These are phyloP conservation scores for Ecliptopera silaceata DNA, from an alignment of 2,888 invertebrate genomes.

Conservation along the genomic window DNA sequence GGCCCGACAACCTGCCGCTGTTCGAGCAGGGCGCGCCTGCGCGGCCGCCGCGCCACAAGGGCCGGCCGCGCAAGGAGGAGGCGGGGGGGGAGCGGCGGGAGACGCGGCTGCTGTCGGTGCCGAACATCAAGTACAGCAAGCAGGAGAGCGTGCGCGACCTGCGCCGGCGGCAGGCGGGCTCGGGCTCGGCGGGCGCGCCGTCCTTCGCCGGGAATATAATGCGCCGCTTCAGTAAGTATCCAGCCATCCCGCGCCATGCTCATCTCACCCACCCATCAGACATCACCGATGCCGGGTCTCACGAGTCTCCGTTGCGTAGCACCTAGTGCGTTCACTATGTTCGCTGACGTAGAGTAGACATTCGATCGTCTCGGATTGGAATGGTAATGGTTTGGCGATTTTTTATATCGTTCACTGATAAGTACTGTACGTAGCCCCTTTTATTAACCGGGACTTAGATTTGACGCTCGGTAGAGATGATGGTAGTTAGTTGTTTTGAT, in stretches of 20 bases:
- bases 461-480: constrained; percentile 66
- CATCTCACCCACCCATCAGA: constrained; percentile 43
- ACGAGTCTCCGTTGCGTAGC: constrained; percentile 50
- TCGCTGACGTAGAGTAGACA: constrained; percentile 69
- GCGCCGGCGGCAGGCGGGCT: constrained; percentile 77
- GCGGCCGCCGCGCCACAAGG: constrained; percentile 33
- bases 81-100: constrained; percentile 45
- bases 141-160: constrained; percentile 81
- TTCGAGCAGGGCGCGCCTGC: constrained; percentile 60
- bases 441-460: constrained; percentile 53
- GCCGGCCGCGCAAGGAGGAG: constrained; percentile 66
- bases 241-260: constrained; percentile 41
- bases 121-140: constrained; percentile 86
- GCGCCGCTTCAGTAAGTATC: constrained; percentile 94
- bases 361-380: constrained; percentile 62
- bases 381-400: constrained; percentile 74
- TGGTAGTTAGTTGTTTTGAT: constrained; percentile 64
- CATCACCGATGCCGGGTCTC: constrained; percentile 47
- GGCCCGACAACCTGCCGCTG: constrained; percentile 86
- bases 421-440: constrained; percentile 51
- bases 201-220: constrained; percentile 89
- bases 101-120: constrained; percentile 88
- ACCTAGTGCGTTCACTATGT: constrained; percentile 47
- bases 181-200: constrained; percentile 56
- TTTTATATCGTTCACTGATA: constrained; percentile 58